Percentiles rank a stretch among this genome's conserved stretches.
phyloP scores from a whole-genome alignment of 1,140 invertebrate genomes.

The Ceratosolen fusciceps region DNA sequence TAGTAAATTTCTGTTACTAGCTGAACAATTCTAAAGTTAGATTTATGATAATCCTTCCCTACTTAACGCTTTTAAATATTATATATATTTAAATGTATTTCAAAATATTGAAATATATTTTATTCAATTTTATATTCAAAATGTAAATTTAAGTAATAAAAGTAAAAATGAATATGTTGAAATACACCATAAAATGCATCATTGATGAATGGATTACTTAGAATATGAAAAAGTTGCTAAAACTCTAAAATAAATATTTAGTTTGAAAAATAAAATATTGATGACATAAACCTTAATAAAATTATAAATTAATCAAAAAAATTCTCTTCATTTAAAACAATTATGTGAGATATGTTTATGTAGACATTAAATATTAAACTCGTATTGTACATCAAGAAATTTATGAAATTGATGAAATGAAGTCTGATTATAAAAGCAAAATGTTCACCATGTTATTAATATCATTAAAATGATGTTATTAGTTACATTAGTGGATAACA shows the following conservation, averaged over 20 bases:
- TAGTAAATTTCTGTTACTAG: too few species aligned
- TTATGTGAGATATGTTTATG: too few species aligned
- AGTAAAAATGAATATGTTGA: not conserved
- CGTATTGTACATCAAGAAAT: not conserved
- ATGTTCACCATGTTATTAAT: not conserved
- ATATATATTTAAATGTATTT: too few species aligned
- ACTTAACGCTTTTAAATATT: too few species aligned
- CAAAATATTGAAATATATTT: too few species aligned
- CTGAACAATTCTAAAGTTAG: too few species aligned
- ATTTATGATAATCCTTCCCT: too few species aligned
- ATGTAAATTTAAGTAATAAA: not conserved
- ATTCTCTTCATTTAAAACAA: not conserved
- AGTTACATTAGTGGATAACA: not conserved
- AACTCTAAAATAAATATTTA: slow-evolving; percentile 14
- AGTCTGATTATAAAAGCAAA: not conserved
- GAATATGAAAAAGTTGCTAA: not conserved
- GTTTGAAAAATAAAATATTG: not conserved
- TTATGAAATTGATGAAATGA: not conserved
- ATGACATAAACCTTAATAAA: not conserved
- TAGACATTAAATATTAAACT: too few species aligned
- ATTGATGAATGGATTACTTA: too few species aligned
- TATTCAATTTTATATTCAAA: too few species aligned
- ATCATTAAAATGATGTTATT: not conserved
- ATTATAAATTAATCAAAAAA: not conserved
- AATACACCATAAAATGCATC: too few species aligned